Conservation (phyloP, 2,888 invertebrate species). For the Eulithis testata region DNA sequence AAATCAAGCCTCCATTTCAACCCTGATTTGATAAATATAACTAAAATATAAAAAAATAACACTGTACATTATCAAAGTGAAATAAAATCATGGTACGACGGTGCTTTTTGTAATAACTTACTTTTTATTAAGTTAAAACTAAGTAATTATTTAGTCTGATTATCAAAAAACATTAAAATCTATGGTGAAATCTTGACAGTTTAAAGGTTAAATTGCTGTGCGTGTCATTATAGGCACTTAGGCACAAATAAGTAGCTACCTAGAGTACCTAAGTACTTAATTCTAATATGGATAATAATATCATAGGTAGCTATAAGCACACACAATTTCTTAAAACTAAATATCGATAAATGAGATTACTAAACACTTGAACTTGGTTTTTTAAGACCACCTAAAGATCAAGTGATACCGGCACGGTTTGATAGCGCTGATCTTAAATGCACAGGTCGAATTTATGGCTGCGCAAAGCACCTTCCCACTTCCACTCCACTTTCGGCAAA, state of each 20-base stretch:
- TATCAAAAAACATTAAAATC: too few species aligned
- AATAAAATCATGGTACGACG: background rate
- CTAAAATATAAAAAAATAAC: constrained; percentile 20
- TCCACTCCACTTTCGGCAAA: too few species aligned
- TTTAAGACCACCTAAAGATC: too few species aligned
- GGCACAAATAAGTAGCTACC: constrained; percentile 11
- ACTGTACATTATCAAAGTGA: constrained; percentile 17
- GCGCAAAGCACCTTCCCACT: too few species aligned
- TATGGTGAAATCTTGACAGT: too few species aligned
- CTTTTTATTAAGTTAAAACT: too few species aligned
- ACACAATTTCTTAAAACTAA: constrained; percentile 38
- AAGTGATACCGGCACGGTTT: too few species aligned
- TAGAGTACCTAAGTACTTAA: constrained; percentile 13
- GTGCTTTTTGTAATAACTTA: too few species aligned
- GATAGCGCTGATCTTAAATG: too few species aligned
- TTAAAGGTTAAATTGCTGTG: constrained; percentile 7
- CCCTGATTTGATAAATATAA: constrained; percentile 16
- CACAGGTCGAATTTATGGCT: too few species aligned
- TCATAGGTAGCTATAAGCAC: constrained; percentile 41
- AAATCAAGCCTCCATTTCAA: constrained; percentile 17
- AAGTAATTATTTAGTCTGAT: too few species aligned
- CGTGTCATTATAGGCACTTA: constrained; percentile 8
- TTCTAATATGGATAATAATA: constrained; percentile 29
- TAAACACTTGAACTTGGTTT: constrained; percentile 22
- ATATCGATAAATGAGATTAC: constrained; percentile 44